Conservation (phyloP, 1,140 invertebrate species). For the Bombus sylvicola region DNA sequence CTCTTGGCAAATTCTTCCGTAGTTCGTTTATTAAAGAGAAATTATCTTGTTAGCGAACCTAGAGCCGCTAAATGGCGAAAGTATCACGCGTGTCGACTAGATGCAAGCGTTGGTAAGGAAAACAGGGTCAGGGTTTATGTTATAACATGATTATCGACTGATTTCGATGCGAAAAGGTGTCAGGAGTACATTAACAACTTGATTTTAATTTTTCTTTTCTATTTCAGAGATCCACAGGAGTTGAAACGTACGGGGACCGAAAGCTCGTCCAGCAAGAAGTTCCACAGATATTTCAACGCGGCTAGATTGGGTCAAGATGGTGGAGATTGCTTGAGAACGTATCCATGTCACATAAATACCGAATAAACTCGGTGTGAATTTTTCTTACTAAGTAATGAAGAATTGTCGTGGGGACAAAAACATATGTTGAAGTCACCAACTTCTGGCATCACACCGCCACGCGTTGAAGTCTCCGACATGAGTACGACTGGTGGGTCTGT, state of each 20-base stretch:
- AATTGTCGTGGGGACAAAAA: background rate
- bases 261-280: slow-evolving; percentile 88
- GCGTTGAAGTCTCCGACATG: background rate
- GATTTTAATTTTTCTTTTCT: background rate
- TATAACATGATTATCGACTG: background rate
- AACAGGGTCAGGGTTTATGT: background rate
- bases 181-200: slow-evolving; percentile 25
- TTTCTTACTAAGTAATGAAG: background rate
- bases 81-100: background rate
- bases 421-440: background rate
- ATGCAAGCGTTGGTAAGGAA: background rate
- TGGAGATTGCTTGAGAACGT: slow-evolving; percentile 87
- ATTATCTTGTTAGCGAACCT: background rate
- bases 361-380: slow-evolving; percentile 63
- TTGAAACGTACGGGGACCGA: slow-evolving; percentile 86
- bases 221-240: slow-evolving; percentile 88
- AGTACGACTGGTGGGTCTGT: slow-evolving; percentile 3
- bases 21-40: slow-evolving; percentile 11
- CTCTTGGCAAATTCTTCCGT: background rate
- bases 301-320: slow-evolving; percentile 92
- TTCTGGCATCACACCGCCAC: background rate
- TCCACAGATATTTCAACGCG: slow-evolving; percentile 90
- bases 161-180: background rate
- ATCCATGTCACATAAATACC: slow-evolving; percentile 87
- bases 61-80: slow-evolving; percentile 19